Base-by-base conservation (phyloP, 2,888 invertebrate species). In the Coelogynopora nodosa region DNA sequence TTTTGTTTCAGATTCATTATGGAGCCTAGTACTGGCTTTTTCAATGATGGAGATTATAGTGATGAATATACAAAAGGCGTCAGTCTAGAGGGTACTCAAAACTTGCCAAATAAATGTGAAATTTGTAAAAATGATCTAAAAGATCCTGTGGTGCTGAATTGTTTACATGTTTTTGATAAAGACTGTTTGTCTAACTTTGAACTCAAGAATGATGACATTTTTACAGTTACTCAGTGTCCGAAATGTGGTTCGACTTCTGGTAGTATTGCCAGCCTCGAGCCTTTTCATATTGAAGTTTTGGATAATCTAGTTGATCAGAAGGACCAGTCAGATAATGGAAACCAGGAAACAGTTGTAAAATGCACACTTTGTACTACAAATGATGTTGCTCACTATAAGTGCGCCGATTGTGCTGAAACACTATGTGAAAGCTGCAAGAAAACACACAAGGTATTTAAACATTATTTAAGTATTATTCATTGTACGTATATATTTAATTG, bases 401-500 rank as follows among this genome's bases (percentile, higher is more conserved):
- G 86, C 27, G 80, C 83, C 0, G 67, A 86, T n/a, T 86, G 86
- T 67, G 86, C 86, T 31, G 86, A 82, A 10, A 26, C 85, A 2
- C 84, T 86, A 2, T 86, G 86, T 67, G 80, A 86, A 23, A 30
- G 80, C 10, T 86, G 86, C 67, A 86, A 49, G 29, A 85, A n/a
- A 18, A 49, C 83, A 1, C 86, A 86, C 28, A 86, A 86, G 29
- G 85, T 74, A 84, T 31, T 82, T 80, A 23, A 23, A 27, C 5
- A 13, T 80, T 13, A 80, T 23, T 80, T 13, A 13, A 23, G 23
- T 80, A n/a, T n/a, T n/a, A n/a, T n/a, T n/a, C n/a, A n/a, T n/a
- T n/a, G n/a, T n/a, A n/a, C n/a, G n/a, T n/a, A n/a, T n/a, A n/a
- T n/a, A n/a, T n/a, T n/a, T n/a, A n/a, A n/a, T n/a, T n/a, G n/a